phyloP scores from a whole-genome alignment of 2,797 vertebrate species.

The Allobates femoralis region DNA sequence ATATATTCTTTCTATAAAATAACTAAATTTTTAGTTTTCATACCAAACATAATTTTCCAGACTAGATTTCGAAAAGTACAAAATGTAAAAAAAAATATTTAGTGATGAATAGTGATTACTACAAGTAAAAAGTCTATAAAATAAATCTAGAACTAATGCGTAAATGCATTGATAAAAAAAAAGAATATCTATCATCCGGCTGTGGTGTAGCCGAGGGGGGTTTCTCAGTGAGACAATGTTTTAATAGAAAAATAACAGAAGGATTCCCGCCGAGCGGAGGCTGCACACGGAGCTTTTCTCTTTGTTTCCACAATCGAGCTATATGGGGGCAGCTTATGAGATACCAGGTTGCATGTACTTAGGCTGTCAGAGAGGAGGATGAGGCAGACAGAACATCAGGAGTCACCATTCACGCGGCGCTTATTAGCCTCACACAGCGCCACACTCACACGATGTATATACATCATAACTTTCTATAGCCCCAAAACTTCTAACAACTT shows the following conservation, averaged over 20 bases:
- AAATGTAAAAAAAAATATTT: not conserved
- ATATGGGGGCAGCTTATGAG: constrained; percentile 42
- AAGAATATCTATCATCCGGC: constrained; percentile 34
- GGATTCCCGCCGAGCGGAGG: constrained; percentile 30
- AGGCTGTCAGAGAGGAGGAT: constrained; percentile 22
- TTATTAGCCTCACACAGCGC: constrained; percentile 48
- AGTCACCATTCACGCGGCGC: constrained; percentile 16
- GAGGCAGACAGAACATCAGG: constrained; percentile 30
- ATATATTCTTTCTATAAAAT: no score
- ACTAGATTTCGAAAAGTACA: not conserved
- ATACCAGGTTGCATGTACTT: constrained; percentile 35
- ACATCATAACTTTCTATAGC: constrained; percentile 26
- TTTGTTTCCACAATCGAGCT: constrained; percentile 36
- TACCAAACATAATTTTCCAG: not conserved
- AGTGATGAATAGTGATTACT: not conserved
- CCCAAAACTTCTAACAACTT: constrained; percentile 7
- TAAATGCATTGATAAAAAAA: constrained; percentile 6
- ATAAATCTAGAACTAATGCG: constrained; percentile 29
- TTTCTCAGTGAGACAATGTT: constrained; percentile 46
- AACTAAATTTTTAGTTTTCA: not conserved
- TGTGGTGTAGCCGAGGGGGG: constrained; percentile 34
- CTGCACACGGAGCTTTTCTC: constrained; percentile 26
- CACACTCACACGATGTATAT: constrained; percentile 15
- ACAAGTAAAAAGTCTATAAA: not conserved
- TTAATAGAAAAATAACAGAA: constrained; percentile 61